These are phyloP conservation scores for Pterophyllum scalare DNA, from an alignment of 2,113 vertebrate species.

Conservation along the genomic window DNA sequence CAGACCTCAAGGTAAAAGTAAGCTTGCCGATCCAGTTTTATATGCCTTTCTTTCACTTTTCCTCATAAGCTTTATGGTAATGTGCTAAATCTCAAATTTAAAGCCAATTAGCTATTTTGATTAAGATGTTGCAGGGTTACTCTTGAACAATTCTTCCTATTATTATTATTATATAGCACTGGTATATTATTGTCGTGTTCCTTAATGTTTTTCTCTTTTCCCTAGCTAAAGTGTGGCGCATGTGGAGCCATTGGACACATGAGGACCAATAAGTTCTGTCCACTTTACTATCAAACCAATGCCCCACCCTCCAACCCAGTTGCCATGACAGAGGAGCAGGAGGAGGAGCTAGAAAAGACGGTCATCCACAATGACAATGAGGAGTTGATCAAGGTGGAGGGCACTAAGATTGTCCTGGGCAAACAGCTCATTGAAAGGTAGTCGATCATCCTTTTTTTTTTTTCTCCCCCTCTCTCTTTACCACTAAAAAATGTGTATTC, in stretches of 20 bases:
- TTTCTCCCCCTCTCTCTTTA: neutral
- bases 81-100: neutral
- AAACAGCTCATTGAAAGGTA: constrained; percentile 99
- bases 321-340: constrained; percentile 99
- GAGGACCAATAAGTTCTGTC: constrained; percentile 99
- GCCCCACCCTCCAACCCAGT: constrained; percentile 97
- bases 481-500: neutral
- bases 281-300: constrained; percentile 98
- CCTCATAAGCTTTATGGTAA: neutral
- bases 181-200: constrained; percentile 34
- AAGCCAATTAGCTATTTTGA: neutral
- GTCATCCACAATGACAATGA: constrained; percentile 98
- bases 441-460: neutral
- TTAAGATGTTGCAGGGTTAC: neutral
- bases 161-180: neutral
- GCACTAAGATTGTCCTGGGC: constrained; percentile 97
- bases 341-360: constrained; percentile 97
- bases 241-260: constrained; percentile 98
- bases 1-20: constrained; percentile 94
- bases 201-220: constrained; percentile 61
- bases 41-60: constrained; percentile 14
- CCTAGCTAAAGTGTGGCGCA: constrained; percentile 95
- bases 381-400: constrained; percentile 98
- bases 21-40: constrained; percentile 64
- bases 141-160: neutral